Evolutionary conservation across 2,797 vertebrate genomes (phyloP).

Genomic region (Danio tinwini): DNA sequence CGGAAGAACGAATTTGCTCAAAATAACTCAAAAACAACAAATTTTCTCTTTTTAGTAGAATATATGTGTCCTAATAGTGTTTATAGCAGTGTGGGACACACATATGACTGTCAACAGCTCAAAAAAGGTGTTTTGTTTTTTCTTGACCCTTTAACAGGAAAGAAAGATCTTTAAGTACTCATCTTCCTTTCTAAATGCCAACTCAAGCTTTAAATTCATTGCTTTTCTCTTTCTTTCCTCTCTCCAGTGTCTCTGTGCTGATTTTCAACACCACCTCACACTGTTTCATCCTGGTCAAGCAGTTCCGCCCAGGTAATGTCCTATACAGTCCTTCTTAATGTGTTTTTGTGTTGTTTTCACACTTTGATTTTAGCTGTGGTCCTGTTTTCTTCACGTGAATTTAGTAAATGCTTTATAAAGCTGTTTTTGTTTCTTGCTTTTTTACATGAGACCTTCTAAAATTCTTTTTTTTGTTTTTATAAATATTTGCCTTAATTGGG

Average conservation of each 20-base stretch:
- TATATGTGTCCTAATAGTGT: too few relatives aligned
- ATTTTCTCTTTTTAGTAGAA: too few relatives aligned
- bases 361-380: neutral
- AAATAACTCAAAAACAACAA: too few relatives aligned
- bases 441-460: neutral
- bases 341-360: neutral
- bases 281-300: conserved; percentile 96
- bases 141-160: too few relatives aligned
- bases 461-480: too few relatives aligned
- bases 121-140: too few relatives aligned
- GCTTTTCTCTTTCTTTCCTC: conserved; percentile 29
- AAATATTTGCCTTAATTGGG: too few relatives aligned
- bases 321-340: neutral
- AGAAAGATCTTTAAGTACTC: neutral
- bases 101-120: too few relatives aligned
- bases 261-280: conserved; percentile 90
- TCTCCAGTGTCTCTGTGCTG: conserved; percentile 87
- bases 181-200: conserved; percentile 8
- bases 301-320: conserved; percentile 92
- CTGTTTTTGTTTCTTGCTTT: neutral
- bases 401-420: neutral
- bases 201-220: conserved; percentile 6
- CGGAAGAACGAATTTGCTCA: too few relatives aligned
- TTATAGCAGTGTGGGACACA: too few relatives aligned
- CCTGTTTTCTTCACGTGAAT: neutral